Base-by-base conservation (phyloP, 1,140 invertebrate species). In the Rhysida immarginata region DNA sequence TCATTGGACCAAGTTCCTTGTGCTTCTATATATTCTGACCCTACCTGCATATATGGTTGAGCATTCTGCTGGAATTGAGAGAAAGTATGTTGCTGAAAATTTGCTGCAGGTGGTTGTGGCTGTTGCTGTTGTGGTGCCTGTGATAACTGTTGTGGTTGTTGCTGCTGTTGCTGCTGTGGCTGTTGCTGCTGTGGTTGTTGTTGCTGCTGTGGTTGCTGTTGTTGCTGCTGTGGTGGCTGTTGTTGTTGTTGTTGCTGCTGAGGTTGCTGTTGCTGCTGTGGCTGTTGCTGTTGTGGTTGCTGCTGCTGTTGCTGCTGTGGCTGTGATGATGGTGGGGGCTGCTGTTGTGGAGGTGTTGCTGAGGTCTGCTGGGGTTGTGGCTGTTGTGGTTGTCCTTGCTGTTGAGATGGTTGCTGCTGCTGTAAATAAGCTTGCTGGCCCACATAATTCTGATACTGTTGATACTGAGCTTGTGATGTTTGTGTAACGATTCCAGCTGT, bases 401-500 rank as follows among this genome's bases (percentile, higher is more conserved):
- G 70, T 55, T 75, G 75, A 49, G 71, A 72, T 13, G 72, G 65
- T 27, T 67, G 68, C 41, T 65, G 64, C 53, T 70, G 63, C 45
- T 55, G 62, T 2, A 69, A 63, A 18, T 68, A 53, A 44, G 65
- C 66, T 20, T 70, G 63, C 43, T 75, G 72, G 0, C 68, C 62
- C 49, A 41, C n/a, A 41, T 13, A 41, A 41, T 41, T 41, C n/a
- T 41, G 35, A n/a, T 13, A 41, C n/a, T 41, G 35, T 13, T 41
- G 35, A 41, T 41, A 41, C 35, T 41, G 35, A 13, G 11, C 11
- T 41, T 41, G 35, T 13, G 35, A 13, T n/a, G 35, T 41, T 41
- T 41, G 35, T 13, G 35, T n/a, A n/a, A n/a, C n/a, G n/a, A n/a
- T n/a, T n/a, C n/a, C n/a, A n/a, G n/a, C n/a, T n/a, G n/a, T n/a